Conservation (phyloP, 2,113 vertebrate genomes). For the Neodon shergylaensis region DNA sequence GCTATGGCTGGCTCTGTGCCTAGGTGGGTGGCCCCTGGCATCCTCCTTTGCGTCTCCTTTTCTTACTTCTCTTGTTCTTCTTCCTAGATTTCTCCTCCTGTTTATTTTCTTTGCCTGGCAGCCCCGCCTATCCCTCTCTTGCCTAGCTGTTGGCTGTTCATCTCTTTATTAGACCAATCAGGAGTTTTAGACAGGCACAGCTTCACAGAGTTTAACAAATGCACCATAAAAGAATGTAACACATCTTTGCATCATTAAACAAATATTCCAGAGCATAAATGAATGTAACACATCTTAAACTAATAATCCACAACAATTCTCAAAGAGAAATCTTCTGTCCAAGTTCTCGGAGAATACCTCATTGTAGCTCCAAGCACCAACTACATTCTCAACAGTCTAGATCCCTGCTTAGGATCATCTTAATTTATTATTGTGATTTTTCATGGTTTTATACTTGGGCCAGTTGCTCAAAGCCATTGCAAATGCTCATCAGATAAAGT, state of each 20-base stretch:
- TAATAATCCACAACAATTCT: background rate
- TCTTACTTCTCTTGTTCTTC: background rate
- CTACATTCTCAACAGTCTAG: background rate
- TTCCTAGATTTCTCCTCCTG: background rate
- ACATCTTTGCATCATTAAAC: background rate
- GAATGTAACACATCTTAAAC: background rate
- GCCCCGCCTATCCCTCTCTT: background rate
- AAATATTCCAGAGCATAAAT: background rate
- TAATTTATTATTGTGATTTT: background rate
- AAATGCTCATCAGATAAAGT: background rate
- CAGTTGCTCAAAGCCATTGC: background rate
- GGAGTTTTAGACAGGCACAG: background rate
- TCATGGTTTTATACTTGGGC: background rate
- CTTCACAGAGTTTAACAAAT: background rate
- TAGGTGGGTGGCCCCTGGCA: background rate
- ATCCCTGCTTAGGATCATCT: background rate
- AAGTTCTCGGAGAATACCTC: background rate
- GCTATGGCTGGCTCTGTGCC: background rate
- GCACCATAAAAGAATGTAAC: background rate
- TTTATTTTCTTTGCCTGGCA: background rate
- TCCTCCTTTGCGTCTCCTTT: background rate
- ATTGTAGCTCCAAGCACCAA: background rate
- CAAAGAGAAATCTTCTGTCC: background rate
- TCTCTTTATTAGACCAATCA: background rate
- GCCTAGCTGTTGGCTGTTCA: background rate